Base-by-base conservation (phyloP, 1,140 invertebrate genomes). In the Tribolium madens region DNA sequence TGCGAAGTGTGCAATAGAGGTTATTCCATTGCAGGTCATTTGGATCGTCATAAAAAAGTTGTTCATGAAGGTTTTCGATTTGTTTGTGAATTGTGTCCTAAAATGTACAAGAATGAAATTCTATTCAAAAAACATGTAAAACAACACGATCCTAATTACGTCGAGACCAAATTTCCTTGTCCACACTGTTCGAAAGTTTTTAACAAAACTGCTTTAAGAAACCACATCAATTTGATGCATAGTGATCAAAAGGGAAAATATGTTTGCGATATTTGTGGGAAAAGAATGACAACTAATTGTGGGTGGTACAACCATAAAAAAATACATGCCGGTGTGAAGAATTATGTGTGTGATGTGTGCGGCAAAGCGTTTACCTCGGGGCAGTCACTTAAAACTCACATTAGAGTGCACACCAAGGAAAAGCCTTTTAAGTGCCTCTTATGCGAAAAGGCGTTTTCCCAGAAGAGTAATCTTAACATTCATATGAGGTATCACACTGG, bases 401-500 rank as follows among this genome's bases (percentile, higher is more conserved):
- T 88, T 85, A 71, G 81, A 84, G 50, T 73, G 52, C 81, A 81
- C 80, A 50, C 77, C 86, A 87, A 86, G 18, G 88, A 89, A 72
- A 87, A 84, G 69, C 88, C 88, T 0, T 88, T 87, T 68, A 70
- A 83, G 10, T 89, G 88, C 73, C 76, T 82, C 3, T 76, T 80
- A 9, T 89, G 88, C 78, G 87, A 88, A 72, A 91, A 90, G 81
- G 88, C 88, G 42, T 91, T 92, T 81, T 89, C 89, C 5, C 89
- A 90, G 76, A 88, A 88, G 0, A 89, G 88, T 78, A 90, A 88
- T 64, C 82, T 91, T 1, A 91, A 88, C 74, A 89, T 91, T 60
- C 90, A 91, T 80, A 91, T 90, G 88, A 89, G 90, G 82, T 89
- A 90, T 52, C 90, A 91, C 81, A 84, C 86, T 0, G 87, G 87